Percentiles rank a stretch among this genome's conserved stretches.
Conservation (phyloP, 2,888 invertebrate genomes). For the Eupsilia transversa region DNA sequence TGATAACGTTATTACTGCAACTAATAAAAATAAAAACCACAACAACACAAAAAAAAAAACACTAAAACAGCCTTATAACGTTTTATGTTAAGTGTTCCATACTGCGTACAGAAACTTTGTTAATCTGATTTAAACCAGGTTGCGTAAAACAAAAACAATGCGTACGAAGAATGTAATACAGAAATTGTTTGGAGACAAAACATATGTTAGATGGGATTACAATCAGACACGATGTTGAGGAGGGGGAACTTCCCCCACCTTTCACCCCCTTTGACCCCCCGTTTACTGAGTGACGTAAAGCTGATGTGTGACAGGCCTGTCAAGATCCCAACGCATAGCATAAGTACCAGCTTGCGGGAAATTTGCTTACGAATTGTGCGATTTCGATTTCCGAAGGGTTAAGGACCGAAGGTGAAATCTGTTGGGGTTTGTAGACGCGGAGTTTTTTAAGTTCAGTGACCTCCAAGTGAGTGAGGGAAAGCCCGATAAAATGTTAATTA, state of each 20-base stretch:
- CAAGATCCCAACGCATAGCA: constrained; percentile 50
- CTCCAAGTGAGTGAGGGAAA: background rate
- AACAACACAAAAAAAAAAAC: too few species aligned
- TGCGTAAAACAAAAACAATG: constrained; percentile 56
- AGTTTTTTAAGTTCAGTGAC: constrained; percentile 5
- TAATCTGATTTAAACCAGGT: constrained; percentile 50
- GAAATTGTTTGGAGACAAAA: constrained; percentile 61
- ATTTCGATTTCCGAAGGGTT: constrained; percentile 52
- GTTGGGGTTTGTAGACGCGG: background rate
- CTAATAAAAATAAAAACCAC: background rate
- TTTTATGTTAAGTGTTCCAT: background rate
- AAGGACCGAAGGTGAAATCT: constrained; percentile 20
- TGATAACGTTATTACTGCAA: background rate
- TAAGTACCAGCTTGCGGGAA: constrained; percentile 44
- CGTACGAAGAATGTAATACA: constrained; percentile 57
- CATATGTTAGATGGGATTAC: constrained; percentile 66
- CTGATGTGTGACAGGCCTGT: constrained; percentile 64
- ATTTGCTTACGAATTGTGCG: constrained; percentile 56
- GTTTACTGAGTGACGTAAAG: constrained; percentile 57
- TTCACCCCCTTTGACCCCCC: background rate
- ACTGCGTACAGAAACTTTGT: background rate
- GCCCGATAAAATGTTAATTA: background rate
- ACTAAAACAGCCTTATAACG: too few species aligned
- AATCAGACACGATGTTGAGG: constrained; percentile 56
- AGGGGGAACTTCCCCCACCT: constrained; percentile 9